Evolutionary conservation across 2,113 vertebrate species (phyloP), one percentile per base, ranked within the genome.

Genomic region (Myotis davidii): DNA sequence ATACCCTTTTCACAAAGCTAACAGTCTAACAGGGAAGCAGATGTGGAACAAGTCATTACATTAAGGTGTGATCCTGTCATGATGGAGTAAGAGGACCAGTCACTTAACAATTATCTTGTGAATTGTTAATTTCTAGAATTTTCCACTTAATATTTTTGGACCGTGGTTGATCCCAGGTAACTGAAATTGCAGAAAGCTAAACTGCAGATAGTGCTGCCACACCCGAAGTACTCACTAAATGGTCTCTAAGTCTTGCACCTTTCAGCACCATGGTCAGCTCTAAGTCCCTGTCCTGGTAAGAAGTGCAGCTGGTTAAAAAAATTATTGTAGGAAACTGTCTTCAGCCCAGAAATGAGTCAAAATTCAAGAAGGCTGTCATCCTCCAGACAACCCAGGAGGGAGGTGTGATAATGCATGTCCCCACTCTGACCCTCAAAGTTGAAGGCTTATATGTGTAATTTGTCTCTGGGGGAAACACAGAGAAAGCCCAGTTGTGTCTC

Each of bases 241-340:
- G 1, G 3, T 95, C 69, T 59, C 37, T 39, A 23, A 32, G 56
- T 20, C 42, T 37, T 61, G 6, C 10, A 39, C 9, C 12, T 69
- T 69, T 97, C 96, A 96, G 97, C 91, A 97, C 96, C 95, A 94
- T 0, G 87, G 95, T 59, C 90, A 97, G 96, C 84, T 59, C 89
- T 90, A 85, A n/a, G 0, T 2, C 23, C 37, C 18, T 8, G 4
- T 3, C 70, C 32, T 59, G 25, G 9, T 3, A 1, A 13, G 11
- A 64, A n/a, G 14, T 4, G 39, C 10, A 45, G 54, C 76, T 0
- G 14, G 13, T 1, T 2, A 14, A 89, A 87, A 76, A 34, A 79
- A 42, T 0, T 25, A 54, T 3, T 12, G 34, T 12, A 17, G 48
- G 16, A 56, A 81, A 74, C 5, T 59, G 52, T 5, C 45, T 94